A percentile compares a stretch with the other conserved stretches of the same genome.
Conservation (phyloP, 2,888 invertebrate species). For the Diabrotica balteata region DNA sequence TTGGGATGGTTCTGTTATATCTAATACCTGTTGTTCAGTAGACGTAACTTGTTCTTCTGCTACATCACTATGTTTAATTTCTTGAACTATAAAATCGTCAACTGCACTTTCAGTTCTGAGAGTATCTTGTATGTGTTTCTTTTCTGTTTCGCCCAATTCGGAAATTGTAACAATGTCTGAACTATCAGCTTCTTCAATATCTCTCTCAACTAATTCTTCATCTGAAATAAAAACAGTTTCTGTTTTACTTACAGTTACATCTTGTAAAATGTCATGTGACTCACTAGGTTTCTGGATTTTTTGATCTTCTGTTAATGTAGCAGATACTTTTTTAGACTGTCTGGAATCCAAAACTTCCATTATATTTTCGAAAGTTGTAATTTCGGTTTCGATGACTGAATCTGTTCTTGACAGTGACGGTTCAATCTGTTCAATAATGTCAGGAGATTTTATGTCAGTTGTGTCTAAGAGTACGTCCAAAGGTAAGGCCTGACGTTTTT, state of each 20-base stretch:
- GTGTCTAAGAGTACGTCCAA: constrained; percentile 42
- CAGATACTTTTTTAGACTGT: constrained; percentile 31
- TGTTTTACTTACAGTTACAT: constrained; percentile 23
- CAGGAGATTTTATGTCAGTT: constrained; percentile 33
- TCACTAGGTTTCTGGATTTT: constrained; percentile 2
- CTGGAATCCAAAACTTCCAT: constrained; percentile 51
- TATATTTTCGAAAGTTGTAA: constrained; percentile 55
- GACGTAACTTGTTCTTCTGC: constrained; percentile 1
- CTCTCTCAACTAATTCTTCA: constrained; percentile 35
- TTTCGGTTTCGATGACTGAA: constrained; percentile 58
- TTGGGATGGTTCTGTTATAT: background rate
- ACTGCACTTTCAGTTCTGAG: constrained; percentile 9
- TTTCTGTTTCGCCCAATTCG: constrained; percentile 14
- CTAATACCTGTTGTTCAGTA: constrained; percentile 1
- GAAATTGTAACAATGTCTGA: background rate
- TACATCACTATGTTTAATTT: background rate
- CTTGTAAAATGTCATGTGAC: constrained; percentile 19
- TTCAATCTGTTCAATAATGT: constrained; percentile 28
- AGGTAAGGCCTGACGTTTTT: constrained; percentile 48
- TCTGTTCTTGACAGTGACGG: constrained; percentile 51
- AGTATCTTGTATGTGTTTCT: constrained; percentile 12
- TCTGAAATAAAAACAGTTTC: constrained; percentile 38
- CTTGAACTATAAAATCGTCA: background rate
- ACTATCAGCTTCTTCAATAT: constrained; percentile 23
- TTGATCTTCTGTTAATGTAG: background rate